Base-by-base conservation (phyloP, 2,797 vertebrate genomes). In the Scolopax bukidnonensis region DNA sequence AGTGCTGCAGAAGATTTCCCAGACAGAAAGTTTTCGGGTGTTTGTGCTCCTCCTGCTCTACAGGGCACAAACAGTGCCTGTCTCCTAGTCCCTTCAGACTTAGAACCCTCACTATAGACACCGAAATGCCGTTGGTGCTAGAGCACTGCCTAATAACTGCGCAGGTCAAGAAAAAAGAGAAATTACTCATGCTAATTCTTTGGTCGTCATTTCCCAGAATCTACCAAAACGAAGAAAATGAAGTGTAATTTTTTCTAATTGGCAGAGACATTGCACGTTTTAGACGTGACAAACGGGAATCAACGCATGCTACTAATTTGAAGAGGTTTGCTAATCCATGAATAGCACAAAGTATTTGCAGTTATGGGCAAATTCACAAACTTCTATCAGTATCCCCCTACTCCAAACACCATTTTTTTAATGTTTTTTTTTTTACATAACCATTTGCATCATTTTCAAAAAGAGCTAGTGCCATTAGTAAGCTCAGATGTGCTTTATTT, bases 171-270 rank as follows among this genome's bases (percentile, higher is more conserved):
- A 11, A 33, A 53, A 76, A 82, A 7, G 19, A 93, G 61, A 92
- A 93, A 94, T 89, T 87, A 90, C 64, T 95, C 88, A 95, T 50
- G 30, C 68, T 85, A 67, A 76, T 64, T 16, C 50, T 76, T 67
- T 43, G 56, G 54, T 56, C 36, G 0, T 90, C 80, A 92, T 80
- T 95, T 96, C 93, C 75, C 57, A 89, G 68, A 70, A 95, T n/a
- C 0, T 2, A 73, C 16, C 43, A 81, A 93, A 81, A 84, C 3
- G 9, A 71, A 83, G 33, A 71, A 84, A 87, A 80, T 3, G 0
- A 23, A 28, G 61, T 64, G 61, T 9, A 30, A 15, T 54, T 43
- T 45, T 38, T 32, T 7, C 48, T 43, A 73, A 40, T 4, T 43
- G 32, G 76, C 40, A 36, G 36, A 65, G 7, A 78, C 0, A 25